These are phyloP conservation scores for Ceyx cyanopectus DNA, from an alignment of 2,113 vertebrate genomes.

Conservation along the genomic window DNA sequence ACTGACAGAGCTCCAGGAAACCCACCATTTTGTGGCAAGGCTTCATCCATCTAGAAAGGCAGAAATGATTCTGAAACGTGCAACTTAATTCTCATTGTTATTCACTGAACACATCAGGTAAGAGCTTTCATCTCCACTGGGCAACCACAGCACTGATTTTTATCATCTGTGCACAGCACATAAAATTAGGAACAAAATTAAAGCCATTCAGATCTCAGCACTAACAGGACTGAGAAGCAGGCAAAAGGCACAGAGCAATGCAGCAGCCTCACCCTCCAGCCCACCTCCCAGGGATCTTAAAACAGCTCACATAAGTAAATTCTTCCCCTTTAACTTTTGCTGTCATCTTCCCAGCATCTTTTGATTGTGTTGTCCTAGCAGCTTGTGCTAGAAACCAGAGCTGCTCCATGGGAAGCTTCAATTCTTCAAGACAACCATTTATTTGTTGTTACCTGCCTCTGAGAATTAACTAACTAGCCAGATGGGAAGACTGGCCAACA, in stretches of 20 bases:
- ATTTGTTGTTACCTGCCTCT: background rate
- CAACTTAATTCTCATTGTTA: background rate
- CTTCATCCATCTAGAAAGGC: background rate
- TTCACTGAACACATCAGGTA: background rate
- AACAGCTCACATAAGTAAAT: background rate
- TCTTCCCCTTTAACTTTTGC: background rate
- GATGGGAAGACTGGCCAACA: background rate
- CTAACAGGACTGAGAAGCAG: rapidly evolving
- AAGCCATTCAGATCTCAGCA: background rate
- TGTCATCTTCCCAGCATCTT: background rate
- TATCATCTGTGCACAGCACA: background rate
- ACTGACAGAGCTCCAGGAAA: background rate
- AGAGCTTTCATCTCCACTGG: conserved; percentile 9
- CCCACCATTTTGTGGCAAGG: background rate
- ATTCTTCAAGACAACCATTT: background rate
- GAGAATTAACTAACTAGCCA: background rate
- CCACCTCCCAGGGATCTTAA: background rate
- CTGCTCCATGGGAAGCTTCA: background rate
- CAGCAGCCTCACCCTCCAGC: background rate
- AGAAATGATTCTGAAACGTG: rapidly evolving
- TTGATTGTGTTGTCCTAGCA: rapidly evolving
- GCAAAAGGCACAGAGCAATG: background rate
- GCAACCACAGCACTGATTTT: background rate
- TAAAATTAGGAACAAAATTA: background rate
- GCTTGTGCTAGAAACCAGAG: rapidly evolving